Percentiles rank a stretch among this genome's conserved stretches.
Evolutionary conservation across 2,113 vertebrate species (phyloP).

Genomic region (Otis tarda): DNA sequence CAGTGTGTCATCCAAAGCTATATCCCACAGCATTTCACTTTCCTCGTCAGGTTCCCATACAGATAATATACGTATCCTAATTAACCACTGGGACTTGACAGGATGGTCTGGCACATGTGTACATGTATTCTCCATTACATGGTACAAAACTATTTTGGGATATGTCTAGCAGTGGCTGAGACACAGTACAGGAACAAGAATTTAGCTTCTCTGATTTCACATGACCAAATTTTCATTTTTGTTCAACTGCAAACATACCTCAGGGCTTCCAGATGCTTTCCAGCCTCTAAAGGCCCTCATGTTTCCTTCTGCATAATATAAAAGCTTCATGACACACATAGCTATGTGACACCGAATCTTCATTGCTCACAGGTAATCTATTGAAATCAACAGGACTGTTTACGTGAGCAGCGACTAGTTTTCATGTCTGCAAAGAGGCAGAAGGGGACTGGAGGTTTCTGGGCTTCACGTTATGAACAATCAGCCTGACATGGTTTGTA

Average conservation of each 20-base stretch:
- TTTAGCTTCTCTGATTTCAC: not conserved
- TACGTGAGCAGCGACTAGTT: not conserved
- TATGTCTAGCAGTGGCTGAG: not conserved
- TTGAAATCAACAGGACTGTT: not conserved
- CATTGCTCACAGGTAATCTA: not conserved
- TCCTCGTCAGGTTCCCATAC: not conserved
- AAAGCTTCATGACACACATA: not conserved
- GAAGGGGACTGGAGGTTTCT: not conserved
- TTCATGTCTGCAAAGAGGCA: not conserved
- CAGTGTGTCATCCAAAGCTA: not conserved
- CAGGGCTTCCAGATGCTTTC: not conserved
- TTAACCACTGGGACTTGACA: not conserved
- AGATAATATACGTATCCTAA: not conserved
- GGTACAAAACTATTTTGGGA: not conserved
- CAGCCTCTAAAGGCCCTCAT: not conserved
- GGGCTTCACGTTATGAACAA: not conserved
- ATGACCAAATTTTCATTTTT: not conserved
- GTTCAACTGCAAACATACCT: slow-evolving; percentile 5
- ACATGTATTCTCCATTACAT: not conserved
- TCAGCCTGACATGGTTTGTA: not conserved
- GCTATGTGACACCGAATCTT: not conserved
- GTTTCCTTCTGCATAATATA: not conserved
- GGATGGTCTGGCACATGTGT: not conserved
- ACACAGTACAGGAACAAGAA: not conserved
- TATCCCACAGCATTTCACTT: not conserved